Conservation (phyloP, 1,140 invertebrate genomes). For the Hermetia illucens region DNA sequence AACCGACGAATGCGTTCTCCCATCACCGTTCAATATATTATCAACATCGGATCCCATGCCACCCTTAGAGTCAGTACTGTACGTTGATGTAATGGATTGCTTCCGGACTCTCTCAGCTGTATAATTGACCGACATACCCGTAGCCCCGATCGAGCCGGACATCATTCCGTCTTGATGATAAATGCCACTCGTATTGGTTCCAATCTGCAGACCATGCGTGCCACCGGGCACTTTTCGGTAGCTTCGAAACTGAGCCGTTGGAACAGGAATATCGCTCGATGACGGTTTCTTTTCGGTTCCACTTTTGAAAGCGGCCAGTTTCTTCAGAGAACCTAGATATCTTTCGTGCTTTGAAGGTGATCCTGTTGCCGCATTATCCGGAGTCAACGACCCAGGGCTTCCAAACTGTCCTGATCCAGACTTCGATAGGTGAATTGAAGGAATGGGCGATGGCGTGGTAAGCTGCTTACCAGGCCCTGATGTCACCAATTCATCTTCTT, state of each 20-base stretch:
- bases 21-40: no score
- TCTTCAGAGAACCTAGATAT: no score
- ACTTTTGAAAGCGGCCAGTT: no score
- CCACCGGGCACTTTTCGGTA: conserved; percentile 45
- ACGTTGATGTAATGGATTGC: conserved; percentile 7
- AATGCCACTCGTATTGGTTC: conserved; percentile 26
- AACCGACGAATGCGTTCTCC: no score
- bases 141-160: no score
- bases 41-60: no score
- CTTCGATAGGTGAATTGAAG: no score
- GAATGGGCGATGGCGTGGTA: no score
- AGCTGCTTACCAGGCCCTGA: neutral
- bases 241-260: conserved; percentile 61
- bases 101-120: neutral
- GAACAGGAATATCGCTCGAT: conserved; percentile 48
- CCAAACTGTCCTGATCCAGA: neutral
- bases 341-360: no score
- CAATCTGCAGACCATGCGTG: conserved; percentile 26
- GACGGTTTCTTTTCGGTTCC: conserved; percentile 34
- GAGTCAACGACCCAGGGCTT: neutral
- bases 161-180: conserved; percentile 1
- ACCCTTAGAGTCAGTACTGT: neutral
- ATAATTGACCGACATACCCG: no score
- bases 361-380: conserved; percentile 14
- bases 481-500: conserved; percentile 14